A percentile compares a stretch with the other conserved stretches of the same genome.
Conservation (phyloP, 2,888 invertebrate species). For the Helicoverpa assulta region DNA sequence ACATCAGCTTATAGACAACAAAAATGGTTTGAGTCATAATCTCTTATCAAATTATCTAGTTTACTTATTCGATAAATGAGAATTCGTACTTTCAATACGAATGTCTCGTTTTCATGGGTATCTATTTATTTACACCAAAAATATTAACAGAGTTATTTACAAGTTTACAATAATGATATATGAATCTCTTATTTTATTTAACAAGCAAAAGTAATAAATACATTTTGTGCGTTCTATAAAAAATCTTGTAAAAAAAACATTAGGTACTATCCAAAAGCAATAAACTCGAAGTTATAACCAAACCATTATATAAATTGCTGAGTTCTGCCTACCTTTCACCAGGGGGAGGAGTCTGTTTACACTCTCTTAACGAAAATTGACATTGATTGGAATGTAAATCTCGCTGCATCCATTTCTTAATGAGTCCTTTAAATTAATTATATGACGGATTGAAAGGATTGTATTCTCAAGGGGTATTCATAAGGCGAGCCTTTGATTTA, state of each 20-base stretch:
- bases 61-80: too few species aligned
- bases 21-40: conserved; percentile 9
- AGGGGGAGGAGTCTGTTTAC: conserved; percentile 60
- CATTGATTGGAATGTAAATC: conserved; percentile 79
- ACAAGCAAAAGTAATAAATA: not conserved
- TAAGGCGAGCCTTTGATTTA: not conserved
- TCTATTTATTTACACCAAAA: too few species aligned
- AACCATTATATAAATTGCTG: conserved; percentile 43
- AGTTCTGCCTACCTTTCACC: conserved; percentile 27
- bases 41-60: not conserved
- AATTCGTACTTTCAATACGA: too few species aligned
- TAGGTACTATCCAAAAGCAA: not conserved
- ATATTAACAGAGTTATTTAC: too few species aligned
- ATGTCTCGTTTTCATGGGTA: too few species aligned
- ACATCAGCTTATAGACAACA: not conserved
- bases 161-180: too few species aligned
- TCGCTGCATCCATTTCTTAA: conserved; percentile 64
- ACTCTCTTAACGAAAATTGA: conserved; percentile 77
- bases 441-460: conserved; percentile 32
- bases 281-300: conserved; percentile 3
- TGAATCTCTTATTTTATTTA: not conserved
- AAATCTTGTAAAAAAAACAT: not conserved
- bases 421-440: conserved; percentile 54
- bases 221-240: not conserved
- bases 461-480: conserved; percentile 6